These are phyloP conservation scores for Trichomycterus rosablanca DNA, from an alignment of 2,113 vertebrate genomes.

Conservation along the genomic window DNA sequence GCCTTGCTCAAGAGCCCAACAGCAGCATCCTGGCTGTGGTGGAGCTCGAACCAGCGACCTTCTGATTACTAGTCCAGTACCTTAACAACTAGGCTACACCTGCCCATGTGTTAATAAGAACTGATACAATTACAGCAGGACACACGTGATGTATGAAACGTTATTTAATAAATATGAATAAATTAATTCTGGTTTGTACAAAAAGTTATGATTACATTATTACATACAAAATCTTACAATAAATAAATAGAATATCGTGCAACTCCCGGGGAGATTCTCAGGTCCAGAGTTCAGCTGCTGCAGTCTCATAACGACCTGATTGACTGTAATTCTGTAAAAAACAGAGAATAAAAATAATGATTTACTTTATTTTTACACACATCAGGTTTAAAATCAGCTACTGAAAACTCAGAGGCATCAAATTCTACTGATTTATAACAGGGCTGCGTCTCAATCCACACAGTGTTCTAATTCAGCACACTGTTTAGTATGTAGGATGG, in stretches of 20 bases:
- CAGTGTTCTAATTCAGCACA: too few species aligned
- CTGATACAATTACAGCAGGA: too few species aligned
- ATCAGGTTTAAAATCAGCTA: neutral
- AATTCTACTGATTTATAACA: too few species aligned
- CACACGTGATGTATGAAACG: neutral
- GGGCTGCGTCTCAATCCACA: too few species aligned
- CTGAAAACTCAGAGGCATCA: neutral
- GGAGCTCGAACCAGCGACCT: too few species aligned
- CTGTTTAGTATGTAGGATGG: too few species aligned
- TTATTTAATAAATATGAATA: conserved; percentile 40
- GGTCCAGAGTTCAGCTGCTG: conserved; percentile 37
- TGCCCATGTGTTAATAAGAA: too few species aligned
- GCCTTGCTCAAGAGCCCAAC: too few species aligned
- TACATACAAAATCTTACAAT: conserved; percentile 33
- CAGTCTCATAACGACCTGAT: conserved; percentile 9
- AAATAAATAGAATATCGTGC: conserved; percentile 26
- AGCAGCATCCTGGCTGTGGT: too few species aligned
- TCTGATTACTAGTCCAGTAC: too few species aligned
- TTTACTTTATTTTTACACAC: neutral
- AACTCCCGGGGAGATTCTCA: conserved; percentile 5
- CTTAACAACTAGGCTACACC: too few species aligned
- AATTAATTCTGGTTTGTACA: conserved; percentile 30
- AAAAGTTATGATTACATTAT: conserved; percentile 35
- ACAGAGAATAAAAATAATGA: conserved; percentile 2
- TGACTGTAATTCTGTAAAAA: conserved; percentile 31